These are phyloP conservation scores for Rhagoletis zephyria DNA, from an alignment of 1,140 invertebrate genomes.

Conservation along the genomic window DNA sequence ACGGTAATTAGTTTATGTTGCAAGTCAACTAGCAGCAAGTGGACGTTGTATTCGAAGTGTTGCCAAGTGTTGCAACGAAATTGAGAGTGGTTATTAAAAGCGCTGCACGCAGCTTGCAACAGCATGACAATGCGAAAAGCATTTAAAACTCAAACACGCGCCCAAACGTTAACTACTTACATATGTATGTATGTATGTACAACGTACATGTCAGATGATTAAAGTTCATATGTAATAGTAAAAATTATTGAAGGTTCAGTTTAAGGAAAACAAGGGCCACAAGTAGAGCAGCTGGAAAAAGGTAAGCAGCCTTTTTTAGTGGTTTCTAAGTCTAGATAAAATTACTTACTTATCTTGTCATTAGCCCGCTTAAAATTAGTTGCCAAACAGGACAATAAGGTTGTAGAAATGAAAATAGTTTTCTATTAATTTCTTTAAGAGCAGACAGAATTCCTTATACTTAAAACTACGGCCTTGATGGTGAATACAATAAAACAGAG, in stretches of 20 bases:
- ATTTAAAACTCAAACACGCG: background rate
- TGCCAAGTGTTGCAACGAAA: background rate
- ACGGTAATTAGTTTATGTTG: constrained; percentile 43
- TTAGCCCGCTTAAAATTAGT: too few relatives aligned
- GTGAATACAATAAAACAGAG: too few relatives aligned
- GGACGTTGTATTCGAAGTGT: background rate
- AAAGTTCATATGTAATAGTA: background rate
- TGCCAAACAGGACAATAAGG: too few relatives aligned
- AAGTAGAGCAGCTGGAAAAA: background rate
- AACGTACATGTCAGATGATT: background rate
- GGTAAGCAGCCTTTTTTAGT: background rate
- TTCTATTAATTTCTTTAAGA: too few relatives aligned
- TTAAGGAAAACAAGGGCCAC: too few relatives aligned
- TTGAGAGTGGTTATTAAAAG: constrained; percentile 45
- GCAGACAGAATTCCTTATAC: too few relatives aligned
- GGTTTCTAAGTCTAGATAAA: too few relatives aligned
- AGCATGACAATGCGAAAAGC: constrained; percentile 35
- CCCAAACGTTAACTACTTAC: background rate
- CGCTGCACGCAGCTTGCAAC: constrained; percentile 14
- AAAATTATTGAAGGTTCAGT: too few relatives aligned
- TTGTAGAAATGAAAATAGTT: too few relatives aligned
- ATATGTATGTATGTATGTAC: too few relatives aligned
- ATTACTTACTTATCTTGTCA: too few relatives aligned
- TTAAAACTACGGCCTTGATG: too few relatives aligned
- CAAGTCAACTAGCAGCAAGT: background rate